Conservation (phyloP, 2,797 vertebrate species). For the Gobio occitaniae region DNA sequence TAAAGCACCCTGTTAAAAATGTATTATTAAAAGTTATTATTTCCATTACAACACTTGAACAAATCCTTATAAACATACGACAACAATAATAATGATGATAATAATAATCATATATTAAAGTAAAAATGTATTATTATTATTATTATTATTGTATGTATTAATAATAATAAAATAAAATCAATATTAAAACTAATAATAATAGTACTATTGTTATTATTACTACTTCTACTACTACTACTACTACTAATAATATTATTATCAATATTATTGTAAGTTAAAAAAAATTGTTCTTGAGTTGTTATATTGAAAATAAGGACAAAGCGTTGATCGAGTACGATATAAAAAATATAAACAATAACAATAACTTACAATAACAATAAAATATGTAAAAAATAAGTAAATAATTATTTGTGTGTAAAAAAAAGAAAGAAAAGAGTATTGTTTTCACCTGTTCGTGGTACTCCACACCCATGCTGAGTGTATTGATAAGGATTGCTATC, state of each 20-base stretch:
- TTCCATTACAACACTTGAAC: background rate
- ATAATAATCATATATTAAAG: background rate
- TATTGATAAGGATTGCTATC: conserved; percentile 97
- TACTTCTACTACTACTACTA: background rate
- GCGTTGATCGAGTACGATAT: background rate
- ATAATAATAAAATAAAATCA: background rate
- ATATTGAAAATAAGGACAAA: background rate
- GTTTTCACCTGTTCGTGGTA: conserved; percentile 91
- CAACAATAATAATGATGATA: background rate
- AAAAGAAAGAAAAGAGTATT: background rate
- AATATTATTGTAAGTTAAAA: background rate
- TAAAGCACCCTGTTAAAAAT: background rate
- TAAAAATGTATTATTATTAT: background rate
- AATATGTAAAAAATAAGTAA: no score
- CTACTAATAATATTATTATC: background rate
- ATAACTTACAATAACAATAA: background rate
- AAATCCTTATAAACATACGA: background rate
- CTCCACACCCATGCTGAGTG: conserved; percentile 96
- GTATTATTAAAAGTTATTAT: background rate
- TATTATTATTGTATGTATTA: background rate
- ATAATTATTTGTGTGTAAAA: no score
- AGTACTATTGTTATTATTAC: background rate
- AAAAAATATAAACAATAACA: background rate
- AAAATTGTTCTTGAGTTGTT: background rate
- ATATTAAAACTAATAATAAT: background rate